A percentile compares a stretch with the other conserved stretches of the same genome.
Conservation (phyloP, 1,140 invertebrate genomes). For the Cyclargus thomasi region DNA sequence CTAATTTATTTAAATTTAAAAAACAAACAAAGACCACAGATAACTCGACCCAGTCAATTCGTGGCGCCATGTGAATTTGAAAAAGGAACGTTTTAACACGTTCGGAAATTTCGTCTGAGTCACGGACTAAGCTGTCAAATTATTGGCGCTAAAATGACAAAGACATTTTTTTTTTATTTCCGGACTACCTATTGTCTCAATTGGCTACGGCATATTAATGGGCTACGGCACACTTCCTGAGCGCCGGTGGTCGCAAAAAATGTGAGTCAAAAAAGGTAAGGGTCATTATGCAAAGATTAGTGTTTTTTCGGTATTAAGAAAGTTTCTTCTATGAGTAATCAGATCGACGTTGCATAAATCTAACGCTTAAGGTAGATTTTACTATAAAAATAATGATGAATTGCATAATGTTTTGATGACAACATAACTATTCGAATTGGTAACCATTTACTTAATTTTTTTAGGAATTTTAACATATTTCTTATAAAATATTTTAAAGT, state of each 20-base stretch:
- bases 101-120: conserved; percentile 7
- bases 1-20: conserved; percentile 4
- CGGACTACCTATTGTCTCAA: conserved; percentile 51
- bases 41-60: neutral
- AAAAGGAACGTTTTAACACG: conserved; percentile 12
- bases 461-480: too few species aligned
- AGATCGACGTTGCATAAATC: neutral
- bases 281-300: conserved; percentile 16
- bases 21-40: neutral
- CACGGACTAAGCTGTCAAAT: conserved; percentile 45
- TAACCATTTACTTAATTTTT: too few species aligned
- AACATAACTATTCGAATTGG: too few species aligned
- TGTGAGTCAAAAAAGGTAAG: conserved; percentile 17
- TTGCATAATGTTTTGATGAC: too few species aligned
- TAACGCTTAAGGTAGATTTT: neutral
- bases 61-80: conserved; percentile 14
- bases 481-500: too few species aligned
- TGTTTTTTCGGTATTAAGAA: neutral
- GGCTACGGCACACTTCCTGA: conserved; percentile 46
- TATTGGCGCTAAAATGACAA: conserved; percentile 50
- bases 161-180: conserved; percentile 45
- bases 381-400: too few species aligned
- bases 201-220: conserved; percentile 46
- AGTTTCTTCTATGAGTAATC: neutral
- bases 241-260: conserved; percentile 38